Conservation (phyloP, 2,113 vertebrate genomes). For the Nothoprocta perdicaria region DNA sequence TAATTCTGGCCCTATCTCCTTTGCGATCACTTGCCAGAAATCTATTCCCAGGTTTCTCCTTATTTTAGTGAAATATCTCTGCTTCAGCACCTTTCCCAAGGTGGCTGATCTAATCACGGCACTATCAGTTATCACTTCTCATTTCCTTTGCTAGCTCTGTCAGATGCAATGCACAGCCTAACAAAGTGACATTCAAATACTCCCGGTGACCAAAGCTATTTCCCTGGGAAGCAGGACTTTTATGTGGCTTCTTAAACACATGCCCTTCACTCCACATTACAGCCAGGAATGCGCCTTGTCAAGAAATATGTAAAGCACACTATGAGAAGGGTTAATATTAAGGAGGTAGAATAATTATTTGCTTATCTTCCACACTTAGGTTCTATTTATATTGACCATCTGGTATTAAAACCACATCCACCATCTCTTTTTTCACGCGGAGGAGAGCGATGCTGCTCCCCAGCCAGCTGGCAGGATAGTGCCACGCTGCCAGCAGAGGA, state of each 20-base stretch:
- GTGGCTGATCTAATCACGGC: conserved; percentile 80
- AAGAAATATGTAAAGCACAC: not conserved
- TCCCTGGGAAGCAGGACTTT: not conserved
- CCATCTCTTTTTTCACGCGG: not conserved
- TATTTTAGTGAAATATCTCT: conserved; percentile 81
- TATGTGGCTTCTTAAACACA: not conserved
- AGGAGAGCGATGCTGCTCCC: conserved; percentile 30
- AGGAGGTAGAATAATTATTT: conserved; percentile 18
- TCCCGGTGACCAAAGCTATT: conserved; percentile 25
- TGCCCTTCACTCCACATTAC: not conserved
- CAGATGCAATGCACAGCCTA: conserved; percentile 63
- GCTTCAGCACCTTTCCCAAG: conserved; percentile 83
- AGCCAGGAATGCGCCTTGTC: not conserved
- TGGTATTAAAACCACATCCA: not conserved
- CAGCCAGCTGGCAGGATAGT: conserved; percentile 27
- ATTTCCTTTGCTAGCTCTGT: conserved; percentile 77
- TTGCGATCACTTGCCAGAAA: conserved; percentile 71
- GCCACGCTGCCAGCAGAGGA: conserved; percentile 46
- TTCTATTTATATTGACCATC: not conserved
- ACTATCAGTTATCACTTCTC: conserved; percentile 77
- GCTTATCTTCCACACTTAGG: not conserved
- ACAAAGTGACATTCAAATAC: conserved; percentile 72
- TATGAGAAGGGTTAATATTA: not conserved
- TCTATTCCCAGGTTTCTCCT: conserved; percentile 78
- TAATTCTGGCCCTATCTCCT: conserved; percentile 79